A percentile compares a stretch with the other conserved stretches of the same genome.
Evolutionary conservation across 2,888 invertebrate genomes (phyloP).

Genomic region (Carcina quercana): DNA sequence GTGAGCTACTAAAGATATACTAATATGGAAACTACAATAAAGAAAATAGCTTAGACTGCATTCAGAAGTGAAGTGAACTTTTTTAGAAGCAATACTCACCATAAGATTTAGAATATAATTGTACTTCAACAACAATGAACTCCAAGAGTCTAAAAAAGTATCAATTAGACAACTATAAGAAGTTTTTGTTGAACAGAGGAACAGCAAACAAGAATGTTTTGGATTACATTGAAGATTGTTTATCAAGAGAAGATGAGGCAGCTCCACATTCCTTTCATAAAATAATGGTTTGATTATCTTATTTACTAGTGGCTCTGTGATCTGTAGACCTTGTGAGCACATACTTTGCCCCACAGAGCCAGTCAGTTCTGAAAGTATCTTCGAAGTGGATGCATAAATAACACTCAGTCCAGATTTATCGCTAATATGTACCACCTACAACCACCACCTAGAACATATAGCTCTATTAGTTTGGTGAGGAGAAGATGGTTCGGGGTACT

Average conservation of each 20-base stretch:
- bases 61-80: too few relatives aligned
- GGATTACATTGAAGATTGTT: constrained; percentile 42
- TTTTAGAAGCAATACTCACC: too few relatives aligned
- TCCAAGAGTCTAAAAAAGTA: too few relatives aligned
- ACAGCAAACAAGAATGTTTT: constrained; percentile 27
- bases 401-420: not conserved
- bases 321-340: not conserved
- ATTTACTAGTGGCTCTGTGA: not conserved
- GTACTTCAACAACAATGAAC: too few relatives aligned
- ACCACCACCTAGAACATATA: too few relatives aligned
- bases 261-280: constrained; percentile 52
- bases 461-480: too few relatives aligned
- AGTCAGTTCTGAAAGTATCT: not conserved
- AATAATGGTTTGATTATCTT: constrained; percentile 38
- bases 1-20: too few relatives aligned
- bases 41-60: too few relatives aligned
- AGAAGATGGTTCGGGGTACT: too few relatives aligned
- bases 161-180: constrained; percentile 78
- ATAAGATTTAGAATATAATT: too few relatives aligned
- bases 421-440: not conserved
- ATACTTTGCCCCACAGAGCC: not conserved
- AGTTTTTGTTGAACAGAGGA: constrained; percentile 81
- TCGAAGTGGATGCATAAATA: not conserved
- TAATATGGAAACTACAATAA: too few relatives aligned
- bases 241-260: constrained; percentile 40